Evolutionary conservation across 2,888 invertebrate genomes (phyloP).

Genomic region (Trichogramma evanescens): DNA sequence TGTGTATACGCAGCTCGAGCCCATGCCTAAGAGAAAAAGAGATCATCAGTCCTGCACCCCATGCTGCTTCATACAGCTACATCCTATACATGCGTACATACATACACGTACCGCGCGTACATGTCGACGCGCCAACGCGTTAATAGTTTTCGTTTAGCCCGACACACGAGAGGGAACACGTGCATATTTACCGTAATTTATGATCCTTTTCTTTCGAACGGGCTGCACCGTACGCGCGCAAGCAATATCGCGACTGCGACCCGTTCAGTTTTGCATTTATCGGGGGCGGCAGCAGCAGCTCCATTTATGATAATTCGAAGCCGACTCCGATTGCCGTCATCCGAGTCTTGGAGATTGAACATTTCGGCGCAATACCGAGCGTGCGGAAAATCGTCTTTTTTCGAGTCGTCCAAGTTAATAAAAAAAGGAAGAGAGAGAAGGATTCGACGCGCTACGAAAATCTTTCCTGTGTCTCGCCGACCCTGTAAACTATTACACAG

Average conservation of each 20-base stretch:
- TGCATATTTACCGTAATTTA: conserved; percentile 47
- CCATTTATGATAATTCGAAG: neutral
- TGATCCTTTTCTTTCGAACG: conserved; percentile 32
- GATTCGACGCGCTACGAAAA: too few species aligned
- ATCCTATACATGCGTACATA: neutral
- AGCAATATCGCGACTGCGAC: neutral
- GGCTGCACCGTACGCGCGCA: too few species aligned
- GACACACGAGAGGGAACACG: conserved; percentile 40
- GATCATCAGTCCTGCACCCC: neutral
- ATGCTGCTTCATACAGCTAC: neutral
- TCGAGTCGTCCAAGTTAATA: too few species aligned
- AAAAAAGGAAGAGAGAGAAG: too few species aligned
- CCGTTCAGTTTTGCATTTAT: conserved; percentile 40
- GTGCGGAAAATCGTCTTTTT: too few species aligned
- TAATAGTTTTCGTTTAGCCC: conserved; percentile 35
- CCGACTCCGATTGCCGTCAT: too few species aligned
- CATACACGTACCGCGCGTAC: neutral
- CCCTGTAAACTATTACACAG: too few species aligned
- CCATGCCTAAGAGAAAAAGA: neutral
- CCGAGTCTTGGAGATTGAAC: too few species aligned
- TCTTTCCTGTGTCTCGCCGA: too few species aligned
- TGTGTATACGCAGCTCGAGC: conserved; percentile 4
- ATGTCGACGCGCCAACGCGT: conserved; percentile 23
- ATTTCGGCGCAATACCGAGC: too few species aligned
- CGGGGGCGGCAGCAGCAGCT: conserved; percentile 35